Conservation (phyloP, 2,113 vertebrate genomes). For the Colius striatus region DNA sequence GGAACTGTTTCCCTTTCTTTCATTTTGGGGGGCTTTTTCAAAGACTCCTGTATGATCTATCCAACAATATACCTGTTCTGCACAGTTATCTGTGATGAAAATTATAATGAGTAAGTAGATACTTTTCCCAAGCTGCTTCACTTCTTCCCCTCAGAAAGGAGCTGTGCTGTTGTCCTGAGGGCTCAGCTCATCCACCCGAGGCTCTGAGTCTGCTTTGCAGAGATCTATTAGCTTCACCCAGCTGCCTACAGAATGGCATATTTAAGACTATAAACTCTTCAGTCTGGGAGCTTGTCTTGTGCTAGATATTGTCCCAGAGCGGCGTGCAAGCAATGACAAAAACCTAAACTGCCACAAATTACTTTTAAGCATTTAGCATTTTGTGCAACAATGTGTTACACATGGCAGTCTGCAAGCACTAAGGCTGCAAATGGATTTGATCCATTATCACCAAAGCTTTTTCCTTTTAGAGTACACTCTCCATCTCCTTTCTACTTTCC, state of each 20-base stretch:
- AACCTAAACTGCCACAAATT: constrained; percentile 5
- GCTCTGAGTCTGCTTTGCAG: not conserved
- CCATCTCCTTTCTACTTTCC: not conserved
- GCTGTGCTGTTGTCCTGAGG: not conserved
- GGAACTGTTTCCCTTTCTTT: not conserved
- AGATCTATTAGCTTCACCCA: not conserved
- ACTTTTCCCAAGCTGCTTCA: not conserved
- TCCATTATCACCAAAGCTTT: not conserved
- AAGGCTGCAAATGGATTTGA: not conserved
- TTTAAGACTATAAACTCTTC: not conserved
- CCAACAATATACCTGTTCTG: not conserved
- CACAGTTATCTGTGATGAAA: not conserved
- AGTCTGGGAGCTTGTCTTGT: not conserved
- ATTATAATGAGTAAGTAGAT: not conserved
- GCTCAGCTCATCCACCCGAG: not conserved
- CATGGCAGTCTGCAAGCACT: not conserved
- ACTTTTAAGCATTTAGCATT: not conserved
- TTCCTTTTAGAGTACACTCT: not conserved
- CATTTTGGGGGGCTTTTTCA: not conserved
- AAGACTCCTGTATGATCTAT: not conserved
- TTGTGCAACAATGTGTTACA: not conserved
- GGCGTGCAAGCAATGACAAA: not conserved
- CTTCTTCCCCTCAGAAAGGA: not conserved
- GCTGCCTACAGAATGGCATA: not conserved
- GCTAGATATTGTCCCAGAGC: not conserved